These are phyloP conservation scores for Nymphalis urticae DNA, from an alignment of 2,888 invertebrate species.

Conservation along the genomic window DNA sequence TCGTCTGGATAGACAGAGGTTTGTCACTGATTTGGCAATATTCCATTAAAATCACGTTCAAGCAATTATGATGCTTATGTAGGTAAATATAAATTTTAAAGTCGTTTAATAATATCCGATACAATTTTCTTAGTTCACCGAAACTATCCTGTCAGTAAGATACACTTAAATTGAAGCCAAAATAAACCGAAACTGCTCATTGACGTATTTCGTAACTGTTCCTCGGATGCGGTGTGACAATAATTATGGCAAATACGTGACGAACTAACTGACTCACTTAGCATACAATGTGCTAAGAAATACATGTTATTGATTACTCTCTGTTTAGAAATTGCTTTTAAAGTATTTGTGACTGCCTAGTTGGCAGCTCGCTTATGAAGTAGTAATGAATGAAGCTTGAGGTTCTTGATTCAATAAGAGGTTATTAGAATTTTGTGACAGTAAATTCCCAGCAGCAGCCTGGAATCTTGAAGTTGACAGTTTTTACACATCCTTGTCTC, in stretches of 20 bases:
- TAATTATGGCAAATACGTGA: slow-evolving; percentile 52
- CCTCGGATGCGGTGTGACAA: slow-evolving; percentile 46
- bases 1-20: slow-evolving; percentile 74
- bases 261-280: slow-evolving; percentile 35
- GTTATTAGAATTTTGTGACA: too few relatives aligned
- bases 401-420: too few relatives aligned
- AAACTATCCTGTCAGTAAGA: slow-evolving; percentile 59
- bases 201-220: slow-evolving; percentile 68
- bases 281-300: slow-evolving; percentile 27
- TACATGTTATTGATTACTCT: neutral
- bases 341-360: neutral
- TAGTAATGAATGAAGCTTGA: too few relatives aligned
- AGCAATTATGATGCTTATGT: slow-evolving; percentile 43
- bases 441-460: too few relatives aligned
- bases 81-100: slow-evolving; percentile 40
- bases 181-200: slow-evolving; percentile 68
- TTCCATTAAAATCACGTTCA: slow-evolving; percentile 53
- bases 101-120: slow-evolving; percentile 20
- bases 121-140: slow-evolving; percentile 54
- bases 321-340: neutral
- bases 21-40: slow-evolving; percentile 75
- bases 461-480: too few relatives aligned
- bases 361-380: too few relatives aligned
- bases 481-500: too few relatives aligned
- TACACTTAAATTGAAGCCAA: slow-evolving; percentile 73